Conservation (phyloP, 2,888 invertebrate genomes). For the Oegoconia quadripuncta region DNA sequence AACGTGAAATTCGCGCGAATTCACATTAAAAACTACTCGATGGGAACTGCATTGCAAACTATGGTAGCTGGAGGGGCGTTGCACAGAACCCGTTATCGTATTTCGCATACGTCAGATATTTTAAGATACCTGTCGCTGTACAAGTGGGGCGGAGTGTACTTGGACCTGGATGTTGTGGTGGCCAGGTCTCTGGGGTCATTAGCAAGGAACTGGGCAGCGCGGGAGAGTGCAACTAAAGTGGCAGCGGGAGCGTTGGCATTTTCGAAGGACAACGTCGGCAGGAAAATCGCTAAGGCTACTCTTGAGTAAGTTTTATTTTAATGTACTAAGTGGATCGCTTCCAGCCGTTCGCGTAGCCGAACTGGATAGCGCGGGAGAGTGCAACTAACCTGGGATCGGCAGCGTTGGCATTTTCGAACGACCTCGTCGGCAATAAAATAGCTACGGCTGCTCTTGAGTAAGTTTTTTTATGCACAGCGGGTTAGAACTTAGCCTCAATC, state of each 20-base stretch:
- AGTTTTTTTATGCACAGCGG: neutral
- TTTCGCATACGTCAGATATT: constrained; percentile 82
- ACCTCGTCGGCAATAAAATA: no score
- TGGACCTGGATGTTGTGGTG: constrained; percentile 87
- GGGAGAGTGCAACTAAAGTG: constrained; percentile 77
- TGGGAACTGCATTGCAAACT: constrained; percentile 77
- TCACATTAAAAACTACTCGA: constrained; percentile 67
- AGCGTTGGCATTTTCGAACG: no score
- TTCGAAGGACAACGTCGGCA: constrained; percentile 36
- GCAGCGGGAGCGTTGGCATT: constrained; percentile 85
- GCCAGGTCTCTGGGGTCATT: constrained; percentile 77
- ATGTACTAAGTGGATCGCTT: neutral
- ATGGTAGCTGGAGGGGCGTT: constrained; percentile 71
- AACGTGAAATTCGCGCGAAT: constrained; percentile 75
- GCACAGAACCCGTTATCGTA: constrained; percentile 73
- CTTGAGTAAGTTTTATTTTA: constrained; percentile 23
- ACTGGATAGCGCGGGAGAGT: no score
- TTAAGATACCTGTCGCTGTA: constrained; percentile 83
- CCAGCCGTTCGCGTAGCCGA: no score
- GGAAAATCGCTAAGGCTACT: constrained; percentile 26
- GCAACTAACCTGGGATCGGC: no score
- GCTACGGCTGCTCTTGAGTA: neutral
- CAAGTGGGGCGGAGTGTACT: constrained; percentile 88
- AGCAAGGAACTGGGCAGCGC: constrained; percentile 80
- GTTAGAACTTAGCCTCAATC: no score